Evolutionary conservation across 2,888 invertebrate species (phyloP).

Genomic region (Drosophila putrida): DNA sequence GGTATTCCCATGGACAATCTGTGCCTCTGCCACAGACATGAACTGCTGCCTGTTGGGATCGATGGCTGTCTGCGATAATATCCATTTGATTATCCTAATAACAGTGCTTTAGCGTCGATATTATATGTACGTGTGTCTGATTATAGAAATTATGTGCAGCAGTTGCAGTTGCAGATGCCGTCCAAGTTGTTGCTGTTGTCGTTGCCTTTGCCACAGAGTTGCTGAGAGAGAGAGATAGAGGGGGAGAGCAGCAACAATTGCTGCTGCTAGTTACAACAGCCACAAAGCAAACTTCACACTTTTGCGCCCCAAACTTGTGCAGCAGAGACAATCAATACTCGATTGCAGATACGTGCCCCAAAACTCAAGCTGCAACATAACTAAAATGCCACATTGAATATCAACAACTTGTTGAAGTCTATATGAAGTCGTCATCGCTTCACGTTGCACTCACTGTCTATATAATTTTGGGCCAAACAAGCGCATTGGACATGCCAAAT

Average conservation of each 20-base stretch:
- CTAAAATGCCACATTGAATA: constrained; percentile 10
- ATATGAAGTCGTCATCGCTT: constrained; percentile 73
- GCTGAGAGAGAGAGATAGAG: background rate
- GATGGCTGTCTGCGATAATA: constrained; percentile 84
- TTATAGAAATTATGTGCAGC: constrained; percentile 84
- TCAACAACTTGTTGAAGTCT: constrained; percentile 26
- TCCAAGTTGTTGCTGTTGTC: constrained; percentile 8
- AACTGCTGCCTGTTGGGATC: constrained; percentile 27
- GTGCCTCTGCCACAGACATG: constrained; percentile 8
- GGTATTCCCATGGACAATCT: constrained; percentile 34
- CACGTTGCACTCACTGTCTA: constrained; percentile 22
- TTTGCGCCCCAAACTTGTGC: constrained; percentile 59
- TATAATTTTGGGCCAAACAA: constrained; percentile 78
- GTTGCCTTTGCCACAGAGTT: constrained; percentile 3
- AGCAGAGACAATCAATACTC: constrained; percentile 47
- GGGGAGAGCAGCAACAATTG: constrained; percentile 19
- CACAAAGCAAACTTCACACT: constrained; percentile 73
- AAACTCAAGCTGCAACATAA: constrained; percentile 7
- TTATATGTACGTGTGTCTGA: constrained; percentile 86
- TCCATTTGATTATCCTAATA: constrained; percentile 86
- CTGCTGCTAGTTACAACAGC: constrained; percentile 47
- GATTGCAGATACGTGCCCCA: constrained; percentile 57
- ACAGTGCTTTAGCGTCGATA: constrained; percentile 85
- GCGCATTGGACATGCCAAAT: constrained; percentile 75
- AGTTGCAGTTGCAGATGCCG: constrained; percentile 33